phyloP scores from a whole-genome alignment of 2,888 invertebrate genomes.

The Flexamia atlantica region DNA sequence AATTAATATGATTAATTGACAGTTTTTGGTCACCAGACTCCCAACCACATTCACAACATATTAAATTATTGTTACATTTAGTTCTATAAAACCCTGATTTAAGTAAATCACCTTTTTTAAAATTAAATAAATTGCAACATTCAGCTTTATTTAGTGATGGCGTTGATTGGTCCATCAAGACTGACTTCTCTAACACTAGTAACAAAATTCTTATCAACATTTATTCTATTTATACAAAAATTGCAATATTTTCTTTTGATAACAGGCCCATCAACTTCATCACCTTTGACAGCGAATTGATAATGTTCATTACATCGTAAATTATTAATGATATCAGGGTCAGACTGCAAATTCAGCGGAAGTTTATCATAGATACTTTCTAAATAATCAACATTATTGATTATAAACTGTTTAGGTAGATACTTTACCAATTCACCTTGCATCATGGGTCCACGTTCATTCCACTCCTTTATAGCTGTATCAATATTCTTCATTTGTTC shows the following conservation, averaged over 20 bases:
- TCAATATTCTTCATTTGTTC: not conserved
- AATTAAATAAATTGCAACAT: constrained; percentile 9
- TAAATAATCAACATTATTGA: not conserved
- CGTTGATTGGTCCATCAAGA: not conserved
- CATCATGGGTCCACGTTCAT: not conserved
- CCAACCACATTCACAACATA: too few species aligned
- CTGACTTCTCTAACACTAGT: not conserved
- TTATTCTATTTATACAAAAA: not conserved
- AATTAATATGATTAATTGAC: too few species aligned
- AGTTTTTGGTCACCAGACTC: too few species aligned
- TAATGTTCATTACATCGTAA: not conserved
- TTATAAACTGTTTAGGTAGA: not conserved
- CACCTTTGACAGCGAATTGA: not conserved
- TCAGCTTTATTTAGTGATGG: too few species aligned
- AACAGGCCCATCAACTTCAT: not conserved
- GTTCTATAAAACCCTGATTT: not conserved
- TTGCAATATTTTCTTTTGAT: constrained; percentile 4
- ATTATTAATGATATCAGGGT: constrained; percentile 1
- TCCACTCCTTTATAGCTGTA: not conserved
- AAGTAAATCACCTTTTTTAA: too few species aligned
- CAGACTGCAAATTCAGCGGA: not conserved
- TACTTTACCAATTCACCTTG: constrained; percentile 5
- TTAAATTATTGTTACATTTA: not conserved
- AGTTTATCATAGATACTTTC: not conserved
- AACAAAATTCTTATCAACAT: not conserved